Evolutionary conservation across 2,113 vertebrate species (phyloP).

Genomic region (Oxyura jamaicensis): DNA sequence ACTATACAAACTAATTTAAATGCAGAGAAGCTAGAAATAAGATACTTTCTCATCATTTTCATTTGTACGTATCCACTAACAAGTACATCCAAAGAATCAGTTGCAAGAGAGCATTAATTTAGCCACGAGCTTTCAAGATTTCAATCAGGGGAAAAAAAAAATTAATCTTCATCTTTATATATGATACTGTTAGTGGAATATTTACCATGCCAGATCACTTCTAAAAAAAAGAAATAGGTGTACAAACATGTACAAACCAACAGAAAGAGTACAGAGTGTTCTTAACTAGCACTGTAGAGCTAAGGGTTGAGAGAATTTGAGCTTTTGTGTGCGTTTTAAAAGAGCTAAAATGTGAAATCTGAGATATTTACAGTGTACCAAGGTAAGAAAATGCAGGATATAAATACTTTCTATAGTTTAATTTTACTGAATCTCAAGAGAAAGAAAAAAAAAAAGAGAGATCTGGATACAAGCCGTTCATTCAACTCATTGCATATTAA

Average conservation of each 20-base stretch:
- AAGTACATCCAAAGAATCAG: not conserved
- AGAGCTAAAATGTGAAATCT: not conserved
- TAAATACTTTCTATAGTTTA: not conserved
- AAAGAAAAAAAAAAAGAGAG: too few species aligned
- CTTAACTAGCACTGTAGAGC: not conserved
- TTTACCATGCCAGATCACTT: not conserved
- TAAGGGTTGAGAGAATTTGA: not conserved
- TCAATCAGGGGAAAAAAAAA: not conserved
- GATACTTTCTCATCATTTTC: not conserved
- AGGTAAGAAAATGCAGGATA: not conserved
- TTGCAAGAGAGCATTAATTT: not conserved
- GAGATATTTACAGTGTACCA: not conserved
- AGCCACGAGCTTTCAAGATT: not conserved
- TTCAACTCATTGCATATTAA: not conserved
- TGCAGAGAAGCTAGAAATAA: not conserved
- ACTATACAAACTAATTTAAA: not conserved
- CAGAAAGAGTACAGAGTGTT: not conserved
- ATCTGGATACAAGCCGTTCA: not conserved
- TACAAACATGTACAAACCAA: not conserved
- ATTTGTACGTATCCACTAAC: fast-evolving
- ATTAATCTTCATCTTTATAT: not conserved
- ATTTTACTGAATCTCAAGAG: not conserved
- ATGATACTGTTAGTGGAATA: not conserved
- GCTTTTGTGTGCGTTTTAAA: fast-evolving
- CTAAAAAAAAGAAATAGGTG: not conserved